Evolutionary conservation across 2,888 invertebrate genomes (phyloP).

Genomic region (Steinernema hermaphroditum): DNA sequence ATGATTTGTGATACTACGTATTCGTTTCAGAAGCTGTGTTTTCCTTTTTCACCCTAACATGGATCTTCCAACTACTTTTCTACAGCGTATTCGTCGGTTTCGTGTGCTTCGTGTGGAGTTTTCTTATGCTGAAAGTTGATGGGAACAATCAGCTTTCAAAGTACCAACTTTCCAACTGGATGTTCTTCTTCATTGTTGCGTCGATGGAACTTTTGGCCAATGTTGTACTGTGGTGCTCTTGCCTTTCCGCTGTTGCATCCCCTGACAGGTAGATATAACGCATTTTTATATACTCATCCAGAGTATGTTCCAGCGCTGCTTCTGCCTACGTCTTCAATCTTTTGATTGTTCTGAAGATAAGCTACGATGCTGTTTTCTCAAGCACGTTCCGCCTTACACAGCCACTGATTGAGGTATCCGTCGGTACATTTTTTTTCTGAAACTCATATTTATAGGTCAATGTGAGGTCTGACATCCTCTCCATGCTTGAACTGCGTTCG

Average conservation of each 20-base stretch:
- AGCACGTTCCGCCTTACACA: conserved; percentile 11
- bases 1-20: too few relatives aligned
- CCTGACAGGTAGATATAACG: not conserved
- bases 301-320: not conserved
- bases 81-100: not conserved
- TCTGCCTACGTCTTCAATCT: conserved; percentile 15
- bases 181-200: not conserved
- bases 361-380: not conserved
- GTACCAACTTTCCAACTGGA: not conserved
- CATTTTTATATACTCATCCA: not conserved
- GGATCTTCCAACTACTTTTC: not conserved
- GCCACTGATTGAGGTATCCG: conserved; percentile 3
- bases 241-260: not conserved
- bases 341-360: not conserved
- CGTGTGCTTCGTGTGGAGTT: not conserved
- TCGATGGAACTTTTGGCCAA: not conserved
- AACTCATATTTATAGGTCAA: not conserved
- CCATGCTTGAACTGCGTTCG: conserved; percentile 1
- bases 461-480: not conserved
- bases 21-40: not conserved
- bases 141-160: conserved; percentile 12
- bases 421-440: not conserved
- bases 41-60: not conserved
- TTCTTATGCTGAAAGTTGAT: conserved; percentile 15
- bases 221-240: not conserved